Evolutionary conservation across 1,140 invertebrate species (phyloP), one percentile per base, ranked within the genome.

Genomic region (Contarinia nasturtii): DNA sequence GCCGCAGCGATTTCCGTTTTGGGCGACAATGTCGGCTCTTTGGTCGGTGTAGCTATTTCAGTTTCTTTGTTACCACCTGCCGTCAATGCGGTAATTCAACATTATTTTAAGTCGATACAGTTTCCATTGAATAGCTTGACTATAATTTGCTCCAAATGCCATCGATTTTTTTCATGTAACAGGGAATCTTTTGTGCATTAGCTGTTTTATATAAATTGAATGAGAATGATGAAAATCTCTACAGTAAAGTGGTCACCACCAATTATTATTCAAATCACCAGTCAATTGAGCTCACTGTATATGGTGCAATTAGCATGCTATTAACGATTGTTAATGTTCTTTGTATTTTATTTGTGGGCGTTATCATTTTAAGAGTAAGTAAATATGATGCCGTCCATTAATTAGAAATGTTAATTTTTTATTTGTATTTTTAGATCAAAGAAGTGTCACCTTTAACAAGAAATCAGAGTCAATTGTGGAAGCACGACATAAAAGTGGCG

Each of bases 1-100:
- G 82, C 78, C 4, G 80, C 84, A 8, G 80, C 82, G 1, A 64
- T 86, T 34, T 80, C 76, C 11, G 72, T 86, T 19, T 61, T 86
- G 2, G 78, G 80, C 7, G 71, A 72, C 18, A 82, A 86, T 61
- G 71, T 77, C 17, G 75, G 77, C 2, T 83, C 81, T 1, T 58
- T 86, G 18, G 81, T 85, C 2, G 82, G 83, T 36, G 83, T 86
- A 7, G 82, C 82, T 2, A 86, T 86, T 51, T 85, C 82, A 1
- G 80, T 80, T 0, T 85, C 82, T 0, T 59, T 86, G 8, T 62
- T 86, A 14, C 83, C 83, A 7, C 82, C 83, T 2, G 77, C 79
- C 44, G 81, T 86, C 1, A 86, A 86, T 64, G 72, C 76, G 14
- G 76, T 77, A 58, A 65, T 61, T 64, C 34, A 45, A 27, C 40